A percentile compares a stretch with the other conserved stretches of the same genome.
Evolutionary conservation across 92 coral and sea anemone species (phyloP).

Genomic region (Diadumene lineata): DNA sequence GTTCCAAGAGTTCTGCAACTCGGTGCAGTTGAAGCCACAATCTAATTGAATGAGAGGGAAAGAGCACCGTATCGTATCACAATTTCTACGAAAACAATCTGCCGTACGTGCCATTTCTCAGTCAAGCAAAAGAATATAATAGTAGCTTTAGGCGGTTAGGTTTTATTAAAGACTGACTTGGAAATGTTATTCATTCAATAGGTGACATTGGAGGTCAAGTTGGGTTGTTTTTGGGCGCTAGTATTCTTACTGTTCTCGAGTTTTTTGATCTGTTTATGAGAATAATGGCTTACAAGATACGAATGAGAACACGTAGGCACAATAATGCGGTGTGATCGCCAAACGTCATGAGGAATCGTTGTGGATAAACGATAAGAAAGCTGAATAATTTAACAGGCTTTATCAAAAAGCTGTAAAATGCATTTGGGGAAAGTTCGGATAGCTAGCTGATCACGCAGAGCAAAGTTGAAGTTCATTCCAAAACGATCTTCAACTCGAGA

Average conservation of each 20-base stretch:
- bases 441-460: too few species aligned
- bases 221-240: slow-evolving; percentile 94
- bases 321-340: slow-evolving; percentile 31
- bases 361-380: background rate
- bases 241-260: slow-evolving; percentile 91
- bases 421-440: too few species aligned
- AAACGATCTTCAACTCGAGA: too few species aligned
- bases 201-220: slow-evolving; percentile 99
- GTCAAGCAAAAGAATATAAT: background rate
- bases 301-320: slow-evolving; percentile 53
- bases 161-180: background rate
- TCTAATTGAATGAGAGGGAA: too few species aligned
- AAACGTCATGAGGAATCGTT: background rate
- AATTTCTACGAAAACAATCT: too few species aligned
- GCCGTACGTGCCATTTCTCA: background rate
- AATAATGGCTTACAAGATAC: slow-evolving; percentile 70
- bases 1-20: too few species aligned
- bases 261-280: slow-evolving; percentile 86
- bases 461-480: too few species aligned
- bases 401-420: too few species aligned
- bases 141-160: background rate
- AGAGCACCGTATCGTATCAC: too few species aligned
- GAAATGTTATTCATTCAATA: slow-evolving; percentile 13
- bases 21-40: too few species aligned
- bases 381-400: background rate